phyloP scores from a whole-genome alignment of 1,140 invertebrate genomes.

The Drosophila repletoides region DNA sequence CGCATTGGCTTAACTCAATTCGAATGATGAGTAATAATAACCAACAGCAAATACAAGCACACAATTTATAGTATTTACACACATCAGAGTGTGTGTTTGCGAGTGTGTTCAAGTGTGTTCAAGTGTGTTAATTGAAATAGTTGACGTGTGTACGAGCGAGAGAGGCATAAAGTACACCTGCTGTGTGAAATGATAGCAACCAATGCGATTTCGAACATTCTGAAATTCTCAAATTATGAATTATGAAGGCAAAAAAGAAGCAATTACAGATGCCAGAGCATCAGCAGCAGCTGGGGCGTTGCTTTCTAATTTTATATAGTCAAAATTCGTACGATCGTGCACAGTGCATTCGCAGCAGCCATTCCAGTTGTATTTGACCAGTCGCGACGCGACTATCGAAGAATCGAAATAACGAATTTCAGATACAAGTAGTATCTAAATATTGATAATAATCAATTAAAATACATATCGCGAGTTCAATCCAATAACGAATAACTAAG shows the following conservation, averaged over 20 bases:
- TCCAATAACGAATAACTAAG: too few species aligned
- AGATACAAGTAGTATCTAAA: constrained; percentile 4
- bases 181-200: constrained; percentile 70
- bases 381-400: constrained; percentile 59
- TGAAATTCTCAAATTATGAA: constrained; percentile 53
- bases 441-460: not conserved
- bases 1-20: constrained; percentile 37
- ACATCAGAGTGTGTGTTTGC: constrained; percentile 10
- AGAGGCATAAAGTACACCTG: constrained; percentile 59
- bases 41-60: constrained; percentile 10
- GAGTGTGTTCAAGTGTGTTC: too few species aligned
- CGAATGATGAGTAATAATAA: constrained; percentile 66
- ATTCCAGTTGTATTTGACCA: constrained; percentile 75
- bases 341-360: constrained; percentile 72
- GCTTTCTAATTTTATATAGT: constrained; percentile 71
- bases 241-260: constrained; percentile 46
- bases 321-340: constrained; percentile 40
- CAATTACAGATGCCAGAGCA: constrained; percentile 43
- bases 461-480: not conserved
- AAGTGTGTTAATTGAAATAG: constrained; percentile 17
- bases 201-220: constrained; percentile 51
- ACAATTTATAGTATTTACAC: not conserved
- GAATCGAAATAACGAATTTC: constrained; percentile 33
- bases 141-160: constrained; percentile 19
- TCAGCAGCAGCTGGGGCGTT: constrained; percentile 52